Evolutionary conservation across 2,113 vertebrate species (phyloP).

Genomic region (Gymnorhina tibicen): DNA sequence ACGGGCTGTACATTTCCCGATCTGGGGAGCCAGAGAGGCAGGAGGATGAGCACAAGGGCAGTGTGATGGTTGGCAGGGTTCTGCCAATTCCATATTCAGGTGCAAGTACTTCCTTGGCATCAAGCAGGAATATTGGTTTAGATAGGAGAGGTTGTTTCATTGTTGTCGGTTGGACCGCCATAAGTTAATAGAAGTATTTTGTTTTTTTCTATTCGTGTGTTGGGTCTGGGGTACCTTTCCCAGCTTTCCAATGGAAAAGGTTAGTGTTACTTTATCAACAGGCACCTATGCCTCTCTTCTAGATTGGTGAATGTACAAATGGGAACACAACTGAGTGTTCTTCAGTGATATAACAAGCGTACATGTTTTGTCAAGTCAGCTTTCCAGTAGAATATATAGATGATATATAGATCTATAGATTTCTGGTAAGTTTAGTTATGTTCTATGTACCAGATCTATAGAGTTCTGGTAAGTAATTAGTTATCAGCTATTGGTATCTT

Average conservation of each 20-base stretch:
- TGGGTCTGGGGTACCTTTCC: neutral
- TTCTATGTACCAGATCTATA: no score
- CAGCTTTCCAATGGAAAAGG: neutral
- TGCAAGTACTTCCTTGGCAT: neutral
- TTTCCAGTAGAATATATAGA: neutral
- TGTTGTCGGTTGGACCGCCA: neutral
- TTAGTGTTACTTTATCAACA: neutral
- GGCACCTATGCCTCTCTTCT: neutral
- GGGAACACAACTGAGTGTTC: neutral
- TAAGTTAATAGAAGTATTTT: neutral
- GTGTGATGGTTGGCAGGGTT: neutral
- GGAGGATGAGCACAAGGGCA: neutral
- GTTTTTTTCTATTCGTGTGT: neutral
- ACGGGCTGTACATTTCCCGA: rapidly evolving
- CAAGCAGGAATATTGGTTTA: neutral
- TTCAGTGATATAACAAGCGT: neutral
- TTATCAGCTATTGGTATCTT: neutral
- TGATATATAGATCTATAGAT: neutral
- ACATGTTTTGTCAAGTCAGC: neutral
- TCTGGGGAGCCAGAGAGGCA: neutral
- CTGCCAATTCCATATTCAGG: neutral
- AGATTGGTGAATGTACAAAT: neutral
- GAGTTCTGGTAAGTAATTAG: neutral
- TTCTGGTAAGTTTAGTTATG: neutral
- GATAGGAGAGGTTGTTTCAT: neutral